Percentiles rank a stretch among this genome's conserved stretches.
These are phyloP conservation scores for Globia sparganii DNA, from an alignment of 2,888 invertebrate species.

Conservation along the genomic window DNA sequence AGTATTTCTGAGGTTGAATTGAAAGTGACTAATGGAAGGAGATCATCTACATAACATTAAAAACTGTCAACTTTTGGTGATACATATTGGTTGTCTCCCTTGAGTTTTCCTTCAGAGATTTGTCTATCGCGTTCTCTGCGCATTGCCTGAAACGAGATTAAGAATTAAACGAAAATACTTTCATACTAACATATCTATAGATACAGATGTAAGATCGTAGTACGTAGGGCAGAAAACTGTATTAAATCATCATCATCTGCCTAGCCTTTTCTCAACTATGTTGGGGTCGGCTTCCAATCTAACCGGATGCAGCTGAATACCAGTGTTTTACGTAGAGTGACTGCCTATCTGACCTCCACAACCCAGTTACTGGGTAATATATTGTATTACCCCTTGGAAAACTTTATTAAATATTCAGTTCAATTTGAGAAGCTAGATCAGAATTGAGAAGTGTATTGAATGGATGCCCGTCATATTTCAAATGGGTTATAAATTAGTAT, in stretches of 20 bases:
- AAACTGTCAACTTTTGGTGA: constrained; percentile 91
- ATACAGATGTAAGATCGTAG: no score
- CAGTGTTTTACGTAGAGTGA: no score
- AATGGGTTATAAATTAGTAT: neutral
- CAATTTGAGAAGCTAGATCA: neutral
- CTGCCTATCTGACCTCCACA: no score
- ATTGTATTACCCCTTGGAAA: no score
- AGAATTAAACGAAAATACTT: neutral
- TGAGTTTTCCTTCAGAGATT: constrained; percentile 91
- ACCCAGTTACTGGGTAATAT: no score
- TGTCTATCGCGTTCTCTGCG: constrained; percentile 92
- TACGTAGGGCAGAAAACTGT: neutral
- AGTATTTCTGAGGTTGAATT: constrained; percentile 38
- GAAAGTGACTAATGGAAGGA: constrained; percentile 46
- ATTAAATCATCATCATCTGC: no score
- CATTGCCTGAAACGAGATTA: constrained; percentile 87
- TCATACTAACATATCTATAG: neutral
- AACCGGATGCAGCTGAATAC: no score
- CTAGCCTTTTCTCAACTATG: no score
- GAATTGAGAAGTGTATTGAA: neutral
- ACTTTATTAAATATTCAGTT: neutral
- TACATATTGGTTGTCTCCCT: constrained; percentile 90
- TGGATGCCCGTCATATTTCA: neutral
- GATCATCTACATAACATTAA: constrained; percentile 58
- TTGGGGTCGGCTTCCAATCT: no score